A percentile compares a stretch with the other conserved stretches of the same genome.
phyloP scores from a whole-genome alignment of 2,888 invertebrate genomes.

The Prenolepis imparis region DNA sequence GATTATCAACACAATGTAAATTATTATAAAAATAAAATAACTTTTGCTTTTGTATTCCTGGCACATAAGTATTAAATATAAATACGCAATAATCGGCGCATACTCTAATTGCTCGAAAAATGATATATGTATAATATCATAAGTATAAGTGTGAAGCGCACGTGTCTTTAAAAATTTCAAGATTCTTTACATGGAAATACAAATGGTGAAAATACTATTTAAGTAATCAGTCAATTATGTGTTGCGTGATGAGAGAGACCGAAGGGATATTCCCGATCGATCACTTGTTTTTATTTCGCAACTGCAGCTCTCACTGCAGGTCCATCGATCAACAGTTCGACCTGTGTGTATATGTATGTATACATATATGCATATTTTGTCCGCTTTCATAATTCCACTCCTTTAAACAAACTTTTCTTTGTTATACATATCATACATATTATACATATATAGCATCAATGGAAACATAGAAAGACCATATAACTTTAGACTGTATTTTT shows the following conservation, averaged over 20 bases:
- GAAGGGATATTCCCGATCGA: constrained; percentile 77
- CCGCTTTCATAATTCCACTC: background rate
- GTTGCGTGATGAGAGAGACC: constrained; percentile 74
- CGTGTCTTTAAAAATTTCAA: constrained; percentile 32
- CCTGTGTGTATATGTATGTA: background rate
- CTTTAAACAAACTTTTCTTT: background rate
- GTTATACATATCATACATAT: background rate
- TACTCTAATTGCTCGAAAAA: constrained; percentile 8
- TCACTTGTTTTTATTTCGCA: constrained; percentile 68
- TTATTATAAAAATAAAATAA: background rate
- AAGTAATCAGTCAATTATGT: constrained; percentile 64
- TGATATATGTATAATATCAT: background rate
- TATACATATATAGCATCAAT: background rate
- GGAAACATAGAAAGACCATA: background rate
- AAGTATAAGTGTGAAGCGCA: background rate
- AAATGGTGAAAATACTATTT: background rate
- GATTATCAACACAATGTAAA: background rate
- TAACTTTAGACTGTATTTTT: background rate
- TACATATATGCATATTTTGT: background rate
- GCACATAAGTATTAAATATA: too few species aligned
- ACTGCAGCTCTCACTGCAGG: constrained; percentile 63
- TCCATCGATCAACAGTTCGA: constrained; percentile 63
- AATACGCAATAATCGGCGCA: background rate
- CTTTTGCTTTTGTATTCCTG: background rate
- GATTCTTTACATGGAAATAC: constrained; percentile 6